Evolutionary conservation across 2,888 invertebrate species (phyloP).

Genomic region (Busseola fusca): DNA sequence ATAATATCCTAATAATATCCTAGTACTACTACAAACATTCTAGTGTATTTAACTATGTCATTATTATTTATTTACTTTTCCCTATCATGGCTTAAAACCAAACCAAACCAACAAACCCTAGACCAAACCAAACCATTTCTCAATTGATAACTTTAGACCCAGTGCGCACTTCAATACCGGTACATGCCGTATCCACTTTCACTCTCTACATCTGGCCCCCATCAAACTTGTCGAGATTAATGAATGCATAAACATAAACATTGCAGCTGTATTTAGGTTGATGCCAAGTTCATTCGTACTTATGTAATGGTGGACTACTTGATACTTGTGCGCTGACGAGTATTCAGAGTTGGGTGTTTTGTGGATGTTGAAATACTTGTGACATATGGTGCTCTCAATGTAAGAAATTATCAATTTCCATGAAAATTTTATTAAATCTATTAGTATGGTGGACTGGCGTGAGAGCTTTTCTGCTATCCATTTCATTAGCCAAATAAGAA

Average conservation of each 20-base stretch:
- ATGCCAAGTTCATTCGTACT: conserved; percentile 82
- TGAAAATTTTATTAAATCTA: not conserved
- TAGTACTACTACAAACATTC: too few species aligned
- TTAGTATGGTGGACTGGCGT: not conserved
- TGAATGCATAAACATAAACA: conserved; percentile 71
- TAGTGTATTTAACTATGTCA: too few species aligned
- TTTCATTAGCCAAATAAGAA: not conserved
- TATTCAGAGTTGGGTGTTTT: conserved; percentile 3
- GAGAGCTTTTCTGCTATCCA: not conserved
- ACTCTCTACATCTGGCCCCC: conserved; percentile 56
- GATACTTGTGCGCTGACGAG: conserved; percentile 5
- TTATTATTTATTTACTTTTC: too few species aligned
- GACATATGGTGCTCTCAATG: not conserved
- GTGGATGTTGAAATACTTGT: conserved; percentile 7
- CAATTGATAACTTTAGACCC: not conserved
- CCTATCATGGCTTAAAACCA: not conserved
- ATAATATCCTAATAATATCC: too few species aligned
- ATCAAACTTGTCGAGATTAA: conserved; percentile 68
- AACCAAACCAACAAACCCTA: too few species aligned
- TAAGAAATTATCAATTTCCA: not conserved
- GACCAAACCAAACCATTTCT: not conserved
- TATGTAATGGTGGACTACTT: conserved; percentile 49
- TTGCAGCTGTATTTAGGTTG: conserved; percentile 75
- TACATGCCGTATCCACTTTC: conserved; percentile 74
- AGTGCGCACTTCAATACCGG: conserved; percentile 21